phyloP scores from a whole-genome alignment of 1,140 invertebrate species.

The Doryteuthis pealeii region DNA sequence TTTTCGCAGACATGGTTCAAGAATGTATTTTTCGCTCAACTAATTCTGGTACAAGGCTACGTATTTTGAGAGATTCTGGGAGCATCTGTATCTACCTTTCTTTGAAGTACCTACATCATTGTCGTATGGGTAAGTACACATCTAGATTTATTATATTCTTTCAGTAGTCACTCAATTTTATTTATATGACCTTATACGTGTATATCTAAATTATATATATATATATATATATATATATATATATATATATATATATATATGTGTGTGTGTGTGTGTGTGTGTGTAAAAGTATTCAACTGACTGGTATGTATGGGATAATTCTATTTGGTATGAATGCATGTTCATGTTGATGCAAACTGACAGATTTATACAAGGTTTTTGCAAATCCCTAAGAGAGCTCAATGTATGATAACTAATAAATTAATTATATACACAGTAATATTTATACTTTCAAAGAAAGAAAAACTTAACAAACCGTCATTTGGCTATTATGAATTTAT shows the following conservation, averaged over 20 bases:
- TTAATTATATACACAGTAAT: too few species aligned
- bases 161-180: background rate
- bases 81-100: background rate
- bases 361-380: too few species aligned
- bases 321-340: too few species aligned
- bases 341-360: too few species aligned
- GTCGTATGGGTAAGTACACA: background rate
- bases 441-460: too few species aligned
- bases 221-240: slow-evolving; percentile 23
- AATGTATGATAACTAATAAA: too few species aligned
- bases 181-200: background rate
- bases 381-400: background rate
- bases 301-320: background rate
- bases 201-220: slow-evolving; percentile 14
- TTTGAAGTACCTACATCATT: background rate
- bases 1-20: background rate
- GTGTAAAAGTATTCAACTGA: background rate
- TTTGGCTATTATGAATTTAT: too few species aligned
- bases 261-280: background rate
- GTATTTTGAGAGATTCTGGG: background rate
- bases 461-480: too few species aligned
- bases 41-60: background rate
- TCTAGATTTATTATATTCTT: background rate
- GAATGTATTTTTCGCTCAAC: background rate
- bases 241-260: slow-evolving; percentile 21